A percentile compares a stretch with the other conserved stretches of the same genome.
Conservation (phyloP, 2,113 vertebrate species). For the Entomyzon cyanotis region DNA sequence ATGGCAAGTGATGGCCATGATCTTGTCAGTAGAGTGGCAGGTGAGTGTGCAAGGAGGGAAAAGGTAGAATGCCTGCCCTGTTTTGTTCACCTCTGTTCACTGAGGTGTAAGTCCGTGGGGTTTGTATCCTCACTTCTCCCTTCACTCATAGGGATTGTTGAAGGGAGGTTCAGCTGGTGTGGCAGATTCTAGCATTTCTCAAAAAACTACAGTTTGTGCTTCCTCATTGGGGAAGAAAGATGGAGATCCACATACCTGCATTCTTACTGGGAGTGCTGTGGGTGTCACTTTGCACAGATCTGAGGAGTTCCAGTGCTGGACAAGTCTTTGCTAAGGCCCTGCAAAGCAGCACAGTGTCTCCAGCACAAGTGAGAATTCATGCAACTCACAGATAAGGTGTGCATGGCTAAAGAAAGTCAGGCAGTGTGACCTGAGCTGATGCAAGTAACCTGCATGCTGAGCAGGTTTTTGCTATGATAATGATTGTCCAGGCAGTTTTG, state of each 20-base stretch:
- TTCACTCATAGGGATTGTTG: neutral
- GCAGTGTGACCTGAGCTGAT: neutral
- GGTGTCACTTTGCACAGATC: neutral
- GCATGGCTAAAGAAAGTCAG: neutral
- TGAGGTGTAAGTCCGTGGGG: neutral
- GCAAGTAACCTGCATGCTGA: neutral
- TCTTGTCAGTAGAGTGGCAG: neutral
- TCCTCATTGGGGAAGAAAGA: rapidly evolving
- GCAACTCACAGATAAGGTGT: neutral
- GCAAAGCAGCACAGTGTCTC: neutral
- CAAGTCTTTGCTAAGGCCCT: neutral
- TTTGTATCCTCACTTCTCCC: neutral
- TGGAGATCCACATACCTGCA: neutral
- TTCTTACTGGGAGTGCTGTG: neutral
- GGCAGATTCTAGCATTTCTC: neutral
- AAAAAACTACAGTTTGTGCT: neutral
- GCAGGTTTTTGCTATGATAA: neutral
- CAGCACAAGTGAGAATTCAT: neutral
- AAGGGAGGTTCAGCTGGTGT: neutral
- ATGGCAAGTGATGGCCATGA: neutral
- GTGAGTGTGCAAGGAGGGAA: neutral
- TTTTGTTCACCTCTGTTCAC: neutral
- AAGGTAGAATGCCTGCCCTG: neutral
- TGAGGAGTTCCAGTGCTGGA: neutral
- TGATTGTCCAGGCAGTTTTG: neutral